Base-by-base conservation (phyloP, 2,888 invertebrate genomes). In the Cerastis leucographa region DNA sequence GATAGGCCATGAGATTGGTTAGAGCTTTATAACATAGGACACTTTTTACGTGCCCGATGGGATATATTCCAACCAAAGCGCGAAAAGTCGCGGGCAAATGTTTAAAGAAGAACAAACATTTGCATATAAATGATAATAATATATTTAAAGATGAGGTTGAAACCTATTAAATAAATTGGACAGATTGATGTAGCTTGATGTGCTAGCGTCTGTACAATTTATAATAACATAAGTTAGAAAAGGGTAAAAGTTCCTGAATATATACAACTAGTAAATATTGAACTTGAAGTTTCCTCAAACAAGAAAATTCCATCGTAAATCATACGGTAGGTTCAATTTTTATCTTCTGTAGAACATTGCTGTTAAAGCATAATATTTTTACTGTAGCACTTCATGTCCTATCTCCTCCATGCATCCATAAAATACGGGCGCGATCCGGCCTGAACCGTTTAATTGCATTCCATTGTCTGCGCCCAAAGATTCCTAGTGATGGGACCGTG, bases 371-470 rank as follows among this genome's bases (percentile, higher is more conserved):
- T n/a, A n/a, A n/a, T n/a, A n/a, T 12, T 29, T 17, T 3, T 17
- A 59, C 8, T 25, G 35, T 8, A 42, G 8, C 42, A 44, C 69
- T 84, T 69, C 69, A 78, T 71, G 35, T 0, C 12, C 40, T 83
- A 22, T 54, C 5, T 78, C 59, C 14, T 78, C 79, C 19, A 14
- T 71, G 66, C 69, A 65, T 35, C 72, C 66, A 65, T 68, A 76
- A 82, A 79, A 83, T 82, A 82, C 86, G 80, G 72, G 80, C 62
- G 72, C 78, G 80, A 83, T 75, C 77, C 79, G 69, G 77, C 70
- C 65, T 61, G 78, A 72, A 74, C 72, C 74, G 70, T 80, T 87
- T 87, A 87, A 87, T 87, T 87, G 87, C 89, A 87, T 87, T 87
- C 87, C 89, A 85, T 76, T 87, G 89, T 88, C 87, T 76, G 76